A percentile compares a stretch with the other conserved stretches of the same genome.
These are phyloP conservation scores for Scarus forsteni DNA, from an alignment of 2,797 vertebrate genomes.

Conservation along the genomic window DNA sequence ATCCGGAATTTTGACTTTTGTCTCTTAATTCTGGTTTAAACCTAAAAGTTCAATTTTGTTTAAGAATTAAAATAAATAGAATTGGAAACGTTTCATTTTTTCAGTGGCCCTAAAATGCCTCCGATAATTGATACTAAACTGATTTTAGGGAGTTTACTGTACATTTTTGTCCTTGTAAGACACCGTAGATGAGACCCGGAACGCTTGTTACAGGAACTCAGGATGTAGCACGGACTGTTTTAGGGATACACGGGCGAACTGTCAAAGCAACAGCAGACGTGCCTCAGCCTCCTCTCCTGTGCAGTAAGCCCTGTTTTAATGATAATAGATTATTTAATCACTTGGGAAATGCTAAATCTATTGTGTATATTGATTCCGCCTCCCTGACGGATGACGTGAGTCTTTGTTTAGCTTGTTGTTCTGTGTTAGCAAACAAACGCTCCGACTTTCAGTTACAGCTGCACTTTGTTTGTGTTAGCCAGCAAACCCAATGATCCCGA, in stretches of 20 bases:
- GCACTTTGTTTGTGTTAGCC: conserved; percentile 2
- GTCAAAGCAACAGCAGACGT: conserved; percentile 40
- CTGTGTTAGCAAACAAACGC: neutral
- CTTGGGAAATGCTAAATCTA: accelerated
- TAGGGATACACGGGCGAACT: conserved; percentile 49
- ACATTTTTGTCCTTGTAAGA: no score
- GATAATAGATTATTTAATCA: neutral
- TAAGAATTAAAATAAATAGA: no score
- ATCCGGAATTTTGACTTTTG: no score
- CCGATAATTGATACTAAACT: no score
- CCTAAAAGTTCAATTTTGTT: no score
- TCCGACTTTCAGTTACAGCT: conserved; percentile 6
- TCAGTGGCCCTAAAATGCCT: neutral
- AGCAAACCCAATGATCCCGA: neutral
- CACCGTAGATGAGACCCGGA: conserved; percentile 32
- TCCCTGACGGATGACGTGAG: neutral
- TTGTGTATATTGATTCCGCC: neutral
- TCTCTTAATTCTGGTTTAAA: no score
- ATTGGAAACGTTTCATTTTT: no score
- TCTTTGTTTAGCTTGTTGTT: conserved; percentile 16
- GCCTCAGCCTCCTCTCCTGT: conserved; percentile 17
- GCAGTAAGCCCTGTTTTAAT: conserved; percentile 35
- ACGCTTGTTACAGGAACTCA: neutral
- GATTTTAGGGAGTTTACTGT: no score
- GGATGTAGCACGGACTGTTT: conserved; percentile 60